Evolutionary conservation across 2,113 vertebrate species (phyloP).

Genomic region (Glaucidium brasilianum): DNA sequence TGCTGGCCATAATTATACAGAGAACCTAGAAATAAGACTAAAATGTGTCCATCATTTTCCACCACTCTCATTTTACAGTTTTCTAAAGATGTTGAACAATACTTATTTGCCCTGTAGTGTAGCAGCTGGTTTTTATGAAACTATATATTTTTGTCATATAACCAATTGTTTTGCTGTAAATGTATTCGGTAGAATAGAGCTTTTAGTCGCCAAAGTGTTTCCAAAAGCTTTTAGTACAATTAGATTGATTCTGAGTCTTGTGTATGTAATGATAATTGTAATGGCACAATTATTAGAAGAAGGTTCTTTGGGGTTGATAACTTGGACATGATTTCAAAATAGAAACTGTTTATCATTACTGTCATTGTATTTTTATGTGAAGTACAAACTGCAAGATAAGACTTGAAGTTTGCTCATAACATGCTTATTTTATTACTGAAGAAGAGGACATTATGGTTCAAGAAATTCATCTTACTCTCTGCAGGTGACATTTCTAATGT

Average conservation of each 20-base stretch:
- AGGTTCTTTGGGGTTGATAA: not conserved
- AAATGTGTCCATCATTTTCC: not conserved
- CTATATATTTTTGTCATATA: not conserved
- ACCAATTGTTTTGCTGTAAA: not conserved
- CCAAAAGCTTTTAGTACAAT: not conserved
- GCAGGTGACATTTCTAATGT: slow-evolving; percentile 3
- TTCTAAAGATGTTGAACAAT: not conserved
- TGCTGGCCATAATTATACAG: not conserved
- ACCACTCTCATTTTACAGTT: not conserved
- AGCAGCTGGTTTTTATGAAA: not conserved
- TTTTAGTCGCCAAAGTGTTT: not conserved
- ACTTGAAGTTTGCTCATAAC: not conserved
- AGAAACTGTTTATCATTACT: not conserved
- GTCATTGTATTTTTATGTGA: not conserved
- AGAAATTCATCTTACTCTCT: slow-evolving; percentile 33
- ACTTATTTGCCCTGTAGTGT: not conserved
- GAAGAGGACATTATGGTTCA: not conserved
- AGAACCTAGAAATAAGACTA: not conserved
- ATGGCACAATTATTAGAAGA: not conserved
- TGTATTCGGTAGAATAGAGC: not conserved
- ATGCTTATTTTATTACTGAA: not conserved
- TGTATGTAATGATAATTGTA: not conserved
- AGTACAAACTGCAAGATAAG: not conserved
- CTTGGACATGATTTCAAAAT: not conserved
- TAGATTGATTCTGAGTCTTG: not conserved